A percentile compares a stretch with the other conserved stretches of the same genome.
phyloP scores from a whole-genome alignment of 1,140 invertebrate genomes.

The Ridgeia piscesae region DNA sequence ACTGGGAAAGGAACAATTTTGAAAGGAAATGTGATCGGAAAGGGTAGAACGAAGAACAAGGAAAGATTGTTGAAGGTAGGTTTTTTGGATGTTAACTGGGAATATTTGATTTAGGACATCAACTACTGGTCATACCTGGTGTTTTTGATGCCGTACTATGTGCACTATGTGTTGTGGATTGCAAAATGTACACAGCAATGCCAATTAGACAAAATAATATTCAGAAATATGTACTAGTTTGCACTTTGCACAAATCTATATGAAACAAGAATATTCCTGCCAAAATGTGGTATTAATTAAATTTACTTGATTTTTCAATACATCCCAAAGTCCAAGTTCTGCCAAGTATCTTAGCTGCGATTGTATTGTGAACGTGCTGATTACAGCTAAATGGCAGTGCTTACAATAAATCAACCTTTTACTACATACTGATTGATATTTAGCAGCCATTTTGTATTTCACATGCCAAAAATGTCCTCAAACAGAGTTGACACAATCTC shows the following conservation, averaged over 20 bases:
- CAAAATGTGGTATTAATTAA: no score
- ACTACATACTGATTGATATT: background rate
- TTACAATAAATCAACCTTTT: background rate
- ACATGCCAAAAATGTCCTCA: background rate
- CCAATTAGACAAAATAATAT: background rate
- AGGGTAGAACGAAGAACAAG: background rate
- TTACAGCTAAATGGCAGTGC: no score
- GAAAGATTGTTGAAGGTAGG: background rate
- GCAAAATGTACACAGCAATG: background rate
- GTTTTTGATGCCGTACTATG: no score
- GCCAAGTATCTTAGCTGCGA: no score
- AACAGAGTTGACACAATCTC: background rate
- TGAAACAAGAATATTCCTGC: no score
- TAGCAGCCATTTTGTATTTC: background rate
- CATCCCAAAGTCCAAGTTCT: no score
- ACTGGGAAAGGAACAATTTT: background rate
- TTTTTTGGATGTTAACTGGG: background rate
- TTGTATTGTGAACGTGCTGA: no score
- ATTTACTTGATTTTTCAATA: no score
- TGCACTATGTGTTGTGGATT: background rate
- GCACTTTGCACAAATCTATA: no score
- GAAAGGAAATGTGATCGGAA: background rate
- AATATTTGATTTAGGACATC: background rate
- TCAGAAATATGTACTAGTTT: no score
- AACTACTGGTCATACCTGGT: background rate